These are phyloP conservation scores for Chironomus riparius DNA, from an alignment of 2,888 invertebrate genomes.

Conservation along the genomic window DNA sequence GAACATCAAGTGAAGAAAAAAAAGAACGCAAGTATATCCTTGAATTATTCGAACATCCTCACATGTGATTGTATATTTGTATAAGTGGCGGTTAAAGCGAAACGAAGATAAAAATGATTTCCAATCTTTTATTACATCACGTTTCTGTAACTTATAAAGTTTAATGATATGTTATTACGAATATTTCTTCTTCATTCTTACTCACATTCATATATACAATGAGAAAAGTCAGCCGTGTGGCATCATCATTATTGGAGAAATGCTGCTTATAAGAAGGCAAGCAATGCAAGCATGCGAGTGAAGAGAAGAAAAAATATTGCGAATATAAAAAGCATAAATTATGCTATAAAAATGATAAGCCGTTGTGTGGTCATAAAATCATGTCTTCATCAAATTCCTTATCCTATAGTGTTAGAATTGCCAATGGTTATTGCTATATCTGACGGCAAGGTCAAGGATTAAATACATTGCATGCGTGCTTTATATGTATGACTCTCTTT, in stretches of 20 bases:
- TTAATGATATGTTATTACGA: constrained; percentile 25
- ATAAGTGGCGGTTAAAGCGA: neutral
- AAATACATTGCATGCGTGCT: neutral
- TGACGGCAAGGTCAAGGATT: constrained; percentile 20
- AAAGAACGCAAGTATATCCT: neutral
- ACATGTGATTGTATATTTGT: no score
- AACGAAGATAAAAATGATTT: neutral
- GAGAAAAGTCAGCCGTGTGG: neutral
- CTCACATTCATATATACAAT: neutral
- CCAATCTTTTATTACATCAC: constrained; percentile 24
- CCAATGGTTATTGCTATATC: neutral
- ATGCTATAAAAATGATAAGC: constrained; percentile 24
- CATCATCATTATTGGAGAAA: neutral
- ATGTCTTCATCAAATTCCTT: neutral
- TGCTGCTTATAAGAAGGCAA: neutral
- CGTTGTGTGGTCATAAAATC: constrained; percentile 15
- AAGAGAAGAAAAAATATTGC: neutral
- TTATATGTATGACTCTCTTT: neutral
- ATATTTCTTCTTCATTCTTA: neutral
- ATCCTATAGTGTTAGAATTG: neutral
- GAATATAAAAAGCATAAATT: constrained; percentile 25
- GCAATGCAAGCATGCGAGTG: no score
- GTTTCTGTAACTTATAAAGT: constrained; percentile 24
- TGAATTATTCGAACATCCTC: no score
- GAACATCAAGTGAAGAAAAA: neutral